Conservation (phyloP, 2,888 invertebrate genomes). For the Lasioglossum malachurum region DNA sequence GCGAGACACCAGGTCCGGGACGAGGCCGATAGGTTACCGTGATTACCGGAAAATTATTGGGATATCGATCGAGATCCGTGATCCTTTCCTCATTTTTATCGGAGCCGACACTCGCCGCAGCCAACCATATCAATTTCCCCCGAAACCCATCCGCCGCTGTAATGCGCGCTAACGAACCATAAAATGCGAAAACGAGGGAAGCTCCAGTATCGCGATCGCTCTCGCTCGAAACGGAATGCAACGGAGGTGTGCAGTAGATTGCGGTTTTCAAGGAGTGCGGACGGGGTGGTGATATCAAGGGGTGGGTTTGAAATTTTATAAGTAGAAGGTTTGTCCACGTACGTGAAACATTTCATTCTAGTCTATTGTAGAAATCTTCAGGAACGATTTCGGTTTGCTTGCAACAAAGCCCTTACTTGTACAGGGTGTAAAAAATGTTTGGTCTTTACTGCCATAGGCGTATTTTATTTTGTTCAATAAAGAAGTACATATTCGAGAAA, state of each 20-base stretch:
- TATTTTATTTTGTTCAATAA: too few relatives aligned
- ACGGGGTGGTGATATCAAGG: background rate
- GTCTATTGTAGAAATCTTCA: background rate
- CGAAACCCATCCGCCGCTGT: constrained; percentile 50
- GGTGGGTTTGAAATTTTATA: background rate
- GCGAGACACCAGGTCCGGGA: constrained; percentile 18
- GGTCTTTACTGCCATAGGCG: too few relatives aligned
- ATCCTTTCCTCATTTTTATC: constrained; percentile 46
- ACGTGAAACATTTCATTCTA: background rate
- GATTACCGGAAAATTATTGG: constrained; percentile 75
- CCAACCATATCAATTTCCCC: constrained; percentile 54
- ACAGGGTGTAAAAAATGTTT: too few relatives aligned
- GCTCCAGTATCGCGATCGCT: constrained; percentile 15
- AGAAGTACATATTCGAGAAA: too few relatives aligned
- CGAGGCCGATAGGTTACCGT: constrained; percentile 69
- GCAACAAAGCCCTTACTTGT: too few relatives aligned
- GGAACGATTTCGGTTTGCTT: background rate
- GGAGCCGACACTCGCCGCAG: constrained; percentile 17
- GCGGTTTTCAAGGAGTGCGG: background rate
- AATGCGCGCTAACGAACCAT: constrained; percentile 66
- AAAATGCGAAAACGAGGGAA: constrained; percentile 57
- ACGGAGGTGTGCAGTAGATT: background rate
- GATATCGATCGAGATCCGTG: constrained; percentile 71
- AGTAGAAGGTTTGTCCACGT: background rate
- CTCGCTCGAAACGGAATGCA: background rate